A percentile compares a stretch with the other conserved stretches of the same genome.
These are phyloP conservation scores for Xenops minutus DNA, from an alignment of 2,797 vertebrate species.

Conservation along the genomic window DNA sequence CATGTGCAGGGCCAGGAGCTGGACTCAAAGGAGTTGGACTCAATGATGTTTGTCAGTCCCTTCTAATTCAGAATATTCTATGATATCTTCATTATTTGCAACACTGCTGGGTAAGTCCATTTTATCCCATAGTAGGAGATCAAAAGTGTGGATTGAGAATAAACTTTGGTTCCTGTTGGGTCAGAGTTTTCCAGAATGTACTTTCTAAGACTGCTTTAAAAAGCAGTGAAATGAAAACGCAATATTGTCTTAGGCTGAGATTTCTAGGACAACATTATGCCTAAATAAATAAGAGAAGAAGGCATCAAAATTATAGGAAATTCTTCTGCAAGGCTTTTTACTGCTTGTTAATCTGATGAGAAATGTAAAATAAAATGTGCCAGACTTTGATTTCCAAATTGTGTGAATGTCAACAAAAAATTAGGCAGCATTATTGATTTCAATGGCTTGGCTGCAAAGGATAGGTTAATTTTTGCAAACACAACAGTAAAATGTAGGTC, in stretches of 20 bases:
- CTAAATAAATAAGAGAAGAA: background rate
- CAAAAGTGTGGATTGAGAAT: background rate
- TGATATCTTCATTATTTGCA: background rate
- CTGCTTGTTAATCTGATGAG: background rate
- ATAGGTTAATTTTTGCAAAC: background rate
- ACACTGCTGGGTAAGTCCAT: background rate
- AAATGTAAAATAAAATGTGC: background rate
- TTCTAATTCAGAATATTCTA: too few species aligned
- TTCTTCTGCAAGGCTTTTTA: background rate
- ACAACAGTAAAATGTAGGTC: background rate
- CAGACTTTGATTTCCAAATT: background rate
- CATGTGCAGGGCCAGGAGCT: background rate
- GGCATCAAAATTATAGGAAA: background rate
- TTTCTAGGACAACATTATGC: background rate
- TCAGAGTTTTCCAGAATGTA: background rate
- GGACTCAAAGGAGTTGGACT: background rate
- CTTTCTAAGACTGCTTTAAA: background rate
- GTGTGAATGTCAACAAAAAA: background rate
- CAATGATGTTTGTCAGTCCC: background rate
- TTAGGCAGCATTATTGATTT: background rate
- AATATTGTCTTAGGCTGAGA: background rate
- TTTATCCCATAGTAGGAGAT: background rate
- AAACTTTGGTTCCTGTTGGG: background rate
- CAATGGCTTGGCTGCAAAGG: background rate
- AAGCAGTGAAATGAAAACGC: background rate